Conservation (phyloP, 2,888 invertebrate species). For the Chrysolina americana region DNA sequence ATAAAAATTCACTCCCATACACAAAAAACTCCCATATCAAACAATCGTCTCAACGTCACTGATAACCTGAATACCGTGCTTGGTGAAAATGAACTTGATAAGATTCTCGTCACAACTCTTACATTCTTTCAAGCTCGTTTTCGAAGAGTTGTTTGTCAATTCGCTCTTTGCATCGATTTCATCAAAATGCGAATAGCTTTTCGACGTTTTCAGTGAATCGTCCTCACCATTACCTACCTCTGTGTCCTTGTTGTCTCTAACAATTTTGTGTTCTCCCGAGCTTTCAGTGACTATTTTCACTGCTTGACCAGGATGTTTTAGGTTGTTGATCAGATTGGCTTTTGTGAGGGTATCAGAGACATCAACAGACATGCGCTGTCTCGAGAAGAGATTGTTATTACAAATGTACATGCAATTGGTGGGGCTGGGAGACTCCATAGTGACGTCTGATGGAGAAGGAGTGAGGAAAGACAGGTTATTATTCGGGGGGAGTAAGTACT, state of each 20-base stretch:
- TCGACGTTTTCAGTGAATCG: conserved; percentile 64
- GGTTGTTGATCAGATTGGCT: conserved; percentile 56
- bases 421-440: conserved; percentile 72
- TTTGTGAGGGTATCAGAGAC: conserved; percentile 61
- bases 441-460: conserved; percentile 71
- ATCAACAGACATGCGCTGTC: conserved; percentile 57
- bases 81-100: conserved; percentile 82
- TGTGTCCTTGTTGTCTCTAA: conserved; percentile 52
- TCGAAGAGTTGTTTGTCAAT: conserved; percentile 53
- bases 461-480: conserved; percentile 65
- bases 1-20: not conserved
- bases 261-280: conserved; percentile 67
- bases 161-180: conserved; percentile 50
- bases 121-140: conserved; percentile 71
- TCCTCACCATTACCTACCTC: conserved; percentile 60
- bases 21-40: conserved; percentile 57
- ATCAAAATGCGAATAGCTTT: conserved; percentile 66
- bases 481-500: conserved; percentile 65
- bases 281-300: conserved; percentile 79
- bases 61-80: conserved; percentile 85
- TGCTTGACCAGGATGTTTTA: conserved; percentile 79
- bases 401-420: conserved; percentile 68
- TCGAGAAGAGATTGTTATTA: conserved; percentile 66
- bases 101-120: conserved; percentile 70
- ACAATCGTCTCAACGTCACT: conserved; percentile 85